Evolutionary conservation across 2,113 vertebrate species (phyloP).

Genomic region (Fulica atra): DNA sequence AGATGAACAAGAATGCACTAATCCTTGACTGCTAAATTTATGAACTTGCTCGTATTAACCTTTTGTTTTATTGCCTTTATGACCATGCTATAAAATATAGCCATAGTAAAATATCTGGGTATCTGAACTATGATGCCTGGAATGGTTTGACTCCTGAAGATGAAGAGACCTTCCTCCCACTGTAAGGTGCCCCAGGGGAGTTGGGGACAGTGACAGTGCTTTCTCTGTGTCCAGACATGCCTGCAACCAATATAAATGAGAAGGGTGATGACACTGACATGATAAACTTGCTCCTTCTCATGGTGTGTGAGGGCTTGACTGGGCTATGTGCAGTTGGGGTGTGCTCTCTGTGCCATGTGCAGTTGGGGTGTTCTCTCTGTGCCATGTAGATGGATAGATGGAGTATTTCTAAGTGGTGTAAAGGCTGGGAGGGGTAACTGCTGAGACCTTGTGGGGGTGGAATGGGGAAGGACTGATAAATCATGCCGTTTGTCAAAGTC

Average conservation of each 20-base stretch:
- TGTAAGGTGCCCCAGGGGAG: not conserved
- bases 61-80: slow-evolving; percentile 56
- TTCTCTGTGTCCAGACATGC: not conserved
- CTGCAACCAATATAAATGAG: not conserved
- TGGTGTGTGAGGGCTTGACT: not conserved
- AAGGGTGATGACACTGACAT: not conserved
- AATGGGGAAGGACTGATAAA: not conserved
- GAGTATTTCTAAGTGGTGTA: accelerated
- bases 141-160: not conserved
- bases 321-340: not conserved
- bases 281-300: accelerated
- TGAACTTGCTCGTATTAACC: slow-evolving; percentile 32
- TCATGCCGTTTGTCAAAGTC: not conserved
- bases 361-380: too few relatives aligned
- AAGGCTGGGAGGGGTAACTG: not conserved
- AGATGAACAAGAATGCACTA: not conserved
- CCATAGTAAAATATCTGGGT: not conserved
- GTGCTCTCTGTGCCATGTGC: not conserved
- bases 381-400: accelerated
- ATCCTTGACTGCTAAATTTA: slow-evolving; percentile 15
- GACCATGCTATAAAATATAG: not conserved
- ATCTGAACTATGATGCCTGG: not conserved
- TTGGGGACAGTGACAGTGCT: not conserved
- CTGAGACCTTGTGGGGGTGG: not conserved
- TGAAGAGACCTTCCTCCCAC: not conserved